These are phyloP conservation scores for Numenius arquata DNA, from an alignment of 2,113 vertebrate species.

Conservation along the genomic window DNA sequence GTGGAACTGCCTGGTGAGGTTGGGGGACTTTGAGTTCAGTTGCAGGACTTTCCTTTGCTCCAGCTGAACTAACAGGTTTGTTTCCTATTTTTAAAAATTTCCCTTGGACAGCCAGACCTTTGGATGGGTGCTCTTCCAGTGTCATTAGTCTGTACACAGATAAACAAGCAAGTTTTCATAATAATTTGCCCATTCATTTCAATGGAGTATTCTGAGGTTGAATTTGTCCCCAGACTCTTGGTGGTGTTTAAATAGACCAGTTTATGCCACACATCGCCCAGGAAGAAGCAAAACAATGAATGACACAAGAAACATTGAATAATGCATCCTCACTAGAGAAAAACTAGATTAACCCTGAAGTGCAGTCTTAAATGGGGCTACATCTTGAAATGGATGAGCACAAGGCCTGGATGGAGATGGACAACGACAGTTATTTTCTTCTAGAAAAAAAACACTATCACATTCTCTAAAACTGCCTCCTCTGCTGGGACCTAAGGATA, in stretches of 20 bases:
- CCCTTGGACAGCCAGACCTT: background rate
- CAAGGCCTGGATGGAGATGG: background rate
- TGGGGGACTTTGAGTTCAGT: background rate
- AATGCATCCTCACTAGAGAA: background rate
- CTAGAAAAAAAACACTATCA: background rate
- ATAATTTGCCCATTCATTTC: background rate
- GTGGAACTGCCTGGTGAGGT: accelerated
- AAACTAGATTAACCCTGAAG: background rate
- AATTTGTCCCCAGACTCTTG: background rate
- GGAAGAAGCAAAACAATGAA: background rate
- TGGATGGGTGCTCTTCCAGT: background rate
- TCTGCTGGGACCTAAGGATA: background rate
- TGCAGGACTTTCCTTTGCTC: background rate
- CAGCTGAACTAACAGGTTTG: background rate
- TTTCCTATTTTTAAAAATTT: background rate
- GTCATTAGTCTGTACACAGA: too few relatives aligned
- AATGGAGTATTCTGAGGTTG: background rate
- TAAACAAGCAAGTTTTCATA: background rate
- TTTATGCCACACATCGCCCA: background rate
- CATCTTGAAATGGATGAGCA: accelerated
- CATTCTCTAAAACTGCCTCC: background rate
- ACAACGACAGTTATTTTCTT: background rate
- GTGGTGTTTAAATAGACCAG: background rate
- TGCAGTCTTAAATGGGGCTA: background rate
- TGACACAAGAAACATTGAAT: background rate